Evolutionary conservation across 2,113 vertebrate genomes (phyloP).

Genomic region (Neomonachus schauinslandi): DNA sequence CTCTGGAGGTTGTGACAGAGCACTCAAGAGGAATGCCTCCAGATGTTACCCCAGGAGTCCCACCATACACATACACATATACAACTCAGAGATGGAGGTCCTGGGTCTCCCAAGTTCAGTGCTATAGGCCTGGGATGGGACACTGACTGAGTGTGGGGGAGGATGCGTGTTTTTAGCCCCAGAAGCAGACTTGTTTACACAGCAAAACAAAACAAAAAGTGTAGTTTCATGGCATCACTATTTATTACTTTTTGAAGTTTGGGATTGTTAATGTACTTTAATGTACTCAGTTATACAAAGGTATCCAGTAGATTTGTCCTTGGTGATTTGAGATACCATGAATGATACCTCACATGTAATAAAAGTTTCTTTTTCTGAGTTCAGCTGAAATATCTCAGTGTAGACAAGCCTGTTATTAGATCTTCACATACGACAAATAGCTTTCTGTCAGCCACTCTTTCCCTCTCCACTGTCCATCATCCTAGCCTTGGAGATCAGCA

Average conservation of each 20-base stretch:
- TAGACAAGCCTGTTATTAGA: constrained; percentile 45
- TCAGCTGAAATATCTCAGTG: constrained; percentile 47
- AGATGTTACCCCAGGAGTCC: constrained; percentile 14
- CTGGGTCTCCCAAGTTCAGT: not conserved
- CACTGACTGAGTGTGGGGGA: not conserved
- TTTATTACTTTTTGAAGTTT: not conserved
- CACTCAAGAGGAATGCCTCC: not conserved
- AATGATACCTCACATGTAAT: not conserved
- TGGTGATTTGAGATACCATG: not conserved
- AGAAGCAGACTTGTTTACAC: constrained; percentile 45
- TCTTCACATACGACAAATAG: constrained; percentile 62
- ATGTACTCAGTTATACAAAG: not conserved
- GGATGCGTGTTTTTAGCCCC: not conserved
- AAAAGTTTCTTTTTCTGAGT: constrained; percentile 75
- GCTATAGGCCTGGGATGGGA: not conserved
- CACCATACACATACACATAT: not conserved
- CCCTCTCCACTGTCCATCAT: constrained; percentile 67
- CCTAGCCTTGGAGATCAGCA: constrained; percentile 75
- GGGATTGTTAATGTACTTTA: not conserved
- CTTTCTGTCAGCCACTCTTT: constrained; percentile 61
- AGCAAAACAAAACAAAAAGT: not conserved
- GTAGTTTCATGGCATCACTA: not conserved
- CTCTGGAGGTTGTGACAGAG: not conserved
- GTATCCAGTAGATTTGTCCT: not conserved
- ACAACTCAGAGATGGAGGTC: constrained; percentile 61